phyloP scores from a whole-genome alignment of 30 jellyfish, hydroid and myxozoan species.

The Rhopilema esculentum region DNA sequence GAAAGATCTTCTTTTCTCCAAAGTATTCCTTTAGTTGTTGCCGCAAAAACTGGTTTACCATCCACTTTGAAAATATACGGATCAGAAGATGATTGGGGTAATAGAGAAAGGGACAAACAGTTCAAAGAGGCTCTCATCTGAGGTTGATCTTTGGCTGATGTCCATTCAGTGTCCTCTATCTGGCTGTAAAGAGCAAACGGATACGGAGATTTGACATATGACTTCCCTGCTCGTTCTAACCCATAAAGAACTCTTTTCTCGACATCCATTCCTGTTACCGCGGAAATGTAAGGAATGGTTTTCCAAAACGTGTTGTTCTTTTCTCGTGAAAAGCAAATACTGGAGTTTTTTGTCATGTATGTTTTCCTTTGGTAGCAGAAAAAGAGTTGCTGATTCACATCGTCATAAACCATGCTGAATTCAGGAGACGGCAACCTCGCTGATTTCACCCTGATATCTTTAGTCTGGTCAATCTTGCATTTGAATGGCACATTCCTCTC shows the following conservation, averaged over 20 bases:
- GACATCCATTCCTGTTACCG: constrained; percentile 7
- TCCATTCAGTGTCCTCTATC: constrained; percentile 23
- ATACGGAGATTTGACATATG: neutral
- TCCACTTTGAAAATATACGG: neutral
- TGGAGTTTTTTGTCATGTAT: neutral
- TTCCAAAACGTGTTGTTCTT: neutral
- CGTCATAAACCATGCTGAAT: constrained; percentile 46
- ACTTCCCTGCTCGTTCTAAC: neutral
- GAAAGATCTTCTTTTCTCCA: neutral
- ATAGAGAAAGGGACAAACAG: neutral
- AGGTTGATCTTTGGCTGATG: neutral
- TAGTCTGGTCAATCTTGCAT: constrained; percentile 1
- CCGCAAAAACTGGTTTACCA: neutral
- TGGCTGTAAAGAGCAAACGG: neutral
- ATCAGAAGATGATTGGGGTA: neutral
- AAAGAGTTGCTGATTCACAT: constrained; percentile 18
- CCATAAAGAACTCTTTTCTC: constrained; percentile 3
- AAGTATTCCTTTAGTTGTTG: neutral
- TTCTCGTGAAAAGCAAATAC: neutral
- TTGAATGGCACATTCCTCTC: neutral
- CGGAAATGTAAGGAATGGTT: neutral
- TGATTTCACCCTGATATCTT: neutral
- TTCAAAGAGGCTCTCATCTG: neutral
- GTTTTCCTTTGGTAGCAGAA: neutral
- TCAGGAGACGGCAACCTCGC: constrained; percentile 18